A percentile compares a stretch with the other conserved stretches of the same genome.
Evolutionary conservation across 2,888 invertebrate species (phyloP).

Genomic region (Mythimna impura): DNA sequence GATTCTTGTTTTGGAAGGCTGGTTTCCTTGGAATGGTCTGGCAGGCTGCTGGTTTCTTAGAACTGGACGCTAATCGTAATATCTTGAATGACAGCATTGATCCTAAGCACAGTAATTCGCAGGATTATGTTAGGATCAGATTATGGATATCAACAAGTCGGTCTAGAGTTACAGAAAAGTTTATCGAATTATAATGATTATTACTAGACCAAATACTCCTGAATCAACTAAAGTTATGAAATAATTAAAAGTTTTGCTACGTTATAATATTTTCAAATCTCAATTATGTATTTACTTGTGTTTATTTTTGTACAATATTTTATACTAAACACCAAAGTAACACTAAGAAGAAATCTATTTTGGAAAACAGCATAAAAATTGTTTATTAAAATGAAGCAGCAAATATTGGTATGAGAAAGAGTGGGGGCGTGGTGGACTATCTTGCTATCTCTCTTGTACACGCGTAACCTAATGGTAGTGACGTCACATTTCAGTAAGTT

Average conservation of each 20-base stretch:
- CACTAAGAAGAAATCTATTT: too few relatives aligned
- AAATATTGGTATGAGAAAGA: too few relatives aligned
- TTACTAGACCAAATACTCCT: neutral
- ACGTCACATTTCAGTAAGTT: too few relatives aligned
- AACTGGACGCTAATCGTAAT: neutral
- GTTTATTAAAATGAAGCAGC: too few relatives aligned
- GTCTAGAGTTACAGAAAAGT: neutral
- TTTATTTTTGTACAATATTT: too few relatives aligned
- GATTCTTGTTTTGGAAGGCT: neutral
- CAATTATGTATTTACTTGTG: too few relatives aligned
- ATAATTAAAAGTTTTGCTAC: neutral
- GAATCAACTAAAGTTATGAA: neutral
- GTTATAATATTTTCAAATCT: neutral
- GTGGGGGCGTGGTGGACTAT: too few relatives aligned
- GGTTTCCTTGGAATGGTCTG: constrained; percentile 13
- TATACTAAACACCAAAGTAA: too few relatives aligned
- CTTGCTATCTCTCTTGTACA: too few relatives aligned
- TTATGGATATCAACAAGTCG: neutral
- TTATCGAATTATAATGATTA: neutral
- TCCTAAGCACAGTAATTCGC: constrained; percentile 1
- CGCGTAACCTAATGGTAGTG: too few relatives aligned
- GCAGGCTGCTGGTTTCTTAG: neutral
- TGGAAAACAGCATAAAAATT: too few relatives aligned
- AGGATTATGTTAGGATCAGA: neutral
- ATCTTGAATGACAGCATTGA: constrained; percentile 13